These are phyloP conservation scores for Anthophora plumipes DNA, from an alignment of 2,888 invertebrate genomes.

Conservation along the genomic window DNA sequence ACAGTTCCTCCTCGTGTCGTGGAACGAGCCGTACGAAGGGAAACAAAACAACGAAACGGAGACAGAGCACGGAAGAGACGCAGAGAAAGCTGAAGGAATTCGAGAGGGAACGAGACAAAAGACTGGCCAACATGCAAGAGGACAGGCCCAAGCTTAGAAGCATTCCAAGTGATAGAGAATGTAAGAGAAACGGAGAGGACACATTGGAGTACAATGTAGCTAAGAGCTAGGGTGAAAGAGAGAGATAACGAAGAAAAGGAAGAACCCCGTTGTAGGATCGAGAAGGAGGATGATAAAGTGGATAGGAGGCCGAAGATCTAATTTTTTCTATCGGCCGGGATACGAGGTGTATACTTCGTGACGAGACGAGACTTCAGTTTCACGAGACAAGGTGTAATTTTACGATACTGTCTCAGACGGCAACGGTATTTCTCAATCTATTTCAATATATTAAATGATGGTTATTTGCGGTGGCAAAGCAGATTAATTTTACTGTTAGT, in stretches of 20 bases:
- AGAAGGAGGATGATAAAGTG: conserved; percentile 49
- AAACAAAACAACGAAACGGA: conserved; percentile 26
- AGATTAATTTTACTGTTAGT: too few species aligned
- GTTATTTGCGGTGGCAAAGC: too few species aligned
- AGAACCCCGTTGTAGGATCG: conserved; percentile 41
- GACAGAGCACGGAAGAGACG: not conserved
- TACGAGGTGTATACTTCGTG: conserved; percentile 18
- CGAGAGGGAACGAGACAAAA: conserved; percentile 39
- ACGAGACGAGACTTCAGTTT: conserved; percentile 2
- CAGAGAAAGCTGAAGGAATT: conserved; percentile 19
- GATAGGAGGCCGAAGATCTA: conserved; percentile 44
- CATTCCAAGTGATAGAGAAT: conserved; percentile 59
- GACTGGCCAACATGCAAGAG: conserved; percentile 30
- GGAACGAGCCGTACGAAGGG: conserved; percentile 11
- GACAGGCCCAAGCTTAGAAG: conserved; percentile 33
- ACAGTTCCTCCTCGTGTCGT: conserved; percentile 8
- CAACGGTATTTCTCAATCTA: not conserved
- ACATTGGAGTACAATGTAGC: not conserved
- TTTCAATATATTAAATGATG: not conserved
- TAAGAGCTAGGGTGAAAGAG: not conserved
- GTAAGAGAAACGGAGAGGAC: conserved; percentile 28
- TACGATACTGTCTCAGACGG: not conserved
- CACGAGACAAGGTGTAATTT: conserved; percentile 27
- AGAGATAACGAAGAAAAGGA: conserved; percentile 19
- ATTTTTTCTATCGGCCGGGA: conserved; percentile 36